Evolutionary conservation across 2,113 vertebrate genomes (phyloP), one percentile per base, ranked within the genome.

Genomic region (Nothoprocta perdicaria): DNA sequence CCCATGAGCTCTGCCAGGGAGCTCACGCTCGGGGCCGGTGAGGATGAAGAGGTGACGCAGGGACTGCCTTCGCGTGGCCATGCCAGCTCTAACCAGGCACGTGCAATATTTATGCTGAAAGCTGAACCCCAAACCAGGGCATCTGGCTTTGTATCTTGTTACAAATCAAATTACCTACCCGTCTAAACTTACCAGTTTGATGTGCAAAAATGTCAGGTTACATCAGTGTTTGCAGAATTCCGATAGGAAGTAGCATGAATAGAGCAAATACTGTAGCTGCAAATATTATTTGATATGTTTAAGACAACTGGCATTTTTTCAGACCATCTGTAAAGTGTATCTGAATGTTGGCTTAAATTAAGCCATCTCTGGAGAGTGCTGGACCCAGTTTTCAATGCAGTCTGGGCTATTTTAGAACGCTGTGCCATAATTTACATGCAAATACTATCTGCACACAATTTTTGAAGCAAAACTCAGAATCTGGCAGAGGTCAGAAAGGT

Each of bases 401-500:
- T 61, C 71, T 31, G 14, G 23, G 63, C 78, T 93, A 69, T 90
- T 96, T 95, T 88, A 75, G 80, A 74, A 41, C 84, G 19, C 57
- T 82, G 45, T 69, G 48, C 45, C 17, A 15, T 90, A 73, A 88
- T 93, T 93, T 84, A 62, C 45, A 53, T 90, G 92, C 80, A 90
- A 84, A 84, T 90, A 84, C n/a, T 92, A 58, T 65, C 90, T 0
- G 0, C 62, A 53, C 43, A 58, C 16, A 58, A 45, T 88, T 96
- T 96, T 84, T 88, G 78, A 84, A 88, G 63, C n/a, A 94, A 88
- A 96, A 88, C 1, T 5, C 41, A 66, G 50, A 94, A 86, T 93
- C 74, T 84, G 67, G 35, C 60, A 92, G 78, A 88, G 80, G 52
- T 84, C 86, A 73, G 84, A 86, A 86, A 79, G 71, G 43, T 14